Percentiles rank a stretch among this genome's conserved stretches.
phyloP scores from a whole-genome alignment of 2,888 invertebrate species.

The Agriopis aurantiaria region DNA sequence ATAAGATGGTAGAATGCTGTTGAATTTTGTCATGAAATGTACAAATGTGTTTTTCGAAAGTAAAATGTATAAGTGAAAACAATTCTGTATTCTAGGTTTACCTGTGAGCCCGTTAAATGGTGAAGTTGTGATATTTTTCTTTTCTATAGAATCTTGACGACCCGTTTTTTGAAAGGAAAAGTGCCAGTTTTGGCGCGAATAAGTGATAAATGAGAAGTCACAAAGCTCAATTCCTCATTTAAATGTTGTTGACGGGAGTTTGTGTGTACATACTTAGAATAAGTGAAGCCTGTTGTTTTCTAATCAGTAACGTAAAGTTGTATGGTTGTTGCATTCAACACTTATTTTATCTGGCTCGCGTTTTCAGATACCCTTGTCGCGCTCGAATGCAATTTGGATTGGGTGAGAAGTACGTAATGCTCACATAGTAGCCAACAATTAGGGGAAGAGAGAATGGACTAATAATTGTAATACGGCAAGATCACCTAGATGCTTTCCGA shows the following conservation, averaged over 20 bases:
- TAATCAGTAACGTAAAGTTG: slow-evolving; percentile 72
- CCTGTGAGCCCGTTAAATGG: slow-evolving; percentile 76
- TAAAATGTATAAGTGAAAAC: slow-evolving; percentile 83
- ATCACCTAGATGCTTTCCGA: slow-evolving; percentile 50
- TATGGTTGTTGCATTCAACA: slow-evolving; percentile 68
- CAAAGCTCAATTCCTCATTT: slow-evolving; percentile 81
- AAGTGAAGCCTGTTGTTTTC: slow-evolving; percentile 82
- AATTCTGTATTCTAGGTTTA: slow-evolving; percentile 83
- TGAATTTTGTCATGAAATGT: slow-evolving; percentile 86
- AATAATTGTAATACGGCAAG: slow-evolving; percentile 25
- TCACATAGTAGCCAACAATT: background rate
- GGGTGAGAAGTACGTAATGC: slow-evolving; percentile 32
- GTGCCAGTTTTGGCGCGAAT: slow-evolving; percentile 65
- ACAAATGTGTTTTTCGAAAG: slow-evolving; percentile 85
- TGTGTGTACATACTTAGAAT: slow-evolving; percentile 84
- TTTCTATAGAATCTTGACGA: slow-evolving; percentile 53
- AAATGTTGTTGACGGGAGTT: slow-evolving; percentile 76
- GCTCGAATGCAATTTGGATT: slow-evolving; percentile 39
- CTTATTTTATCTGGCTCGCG: slow-evolving; percentile 50
- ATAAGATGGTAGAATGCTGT: slow-evolving; percentile 85
- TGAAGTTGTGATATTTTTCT: slow-evolving; percentile 86
- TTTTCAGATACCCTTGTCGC: slow-evolving; percentile 45
- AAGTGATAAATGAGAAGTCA: slow-evolving; percentile 72
- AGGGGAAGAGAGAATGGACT: slow-evolving; percentile 16
- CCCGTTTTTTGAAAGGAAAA: slow-evolving; percentile 55